These are phyloP conservation scores for Potamarius usumacintae DNA, from an alignment of 2,113 vertebrate genomes.

Conservation along the genomic window DNA sequence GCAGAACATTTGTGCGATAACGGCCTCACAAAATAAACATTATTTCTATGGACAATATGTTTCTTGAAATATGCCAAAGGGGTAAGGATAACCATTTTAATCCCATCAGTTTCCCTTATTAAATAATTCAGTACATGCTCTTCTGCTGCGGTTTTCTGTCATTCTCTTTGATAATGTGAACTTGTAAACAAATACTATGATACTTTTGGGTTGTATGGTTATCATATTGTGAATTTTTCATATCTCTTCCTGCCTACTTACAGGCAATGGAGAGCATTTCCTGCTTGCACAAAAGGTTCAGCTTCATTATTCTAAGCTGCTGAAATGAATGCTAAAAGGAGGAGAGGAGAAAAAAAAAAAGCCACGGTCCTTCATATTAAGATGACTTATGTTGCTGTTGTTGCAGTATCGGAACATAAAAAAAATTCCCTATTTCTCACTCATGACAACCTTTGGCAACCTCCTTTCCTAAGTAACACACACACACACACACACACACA, in stretches of 20 bases:
- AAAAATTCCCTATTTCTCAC: constrained; percentile 25
- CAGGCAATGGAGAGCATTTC: constrained; percentile 6
- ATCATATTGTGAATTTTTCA: constrained; percentile 28
- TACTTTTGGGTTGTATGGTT: background rate
- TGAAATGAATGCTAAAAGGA: constrained; percentile 31
- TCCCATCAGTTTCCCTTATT: constrained; percentile 22
- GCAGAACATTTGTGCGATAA: background rate
- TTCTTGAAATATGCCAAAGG: background rate
- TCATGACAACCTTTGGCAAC: constrained; percentile 38
- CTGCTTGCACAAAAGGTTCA: constrained; percentile 28
- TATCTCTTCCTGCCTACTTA: constrained; percentile 17
- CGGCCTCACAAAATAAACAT: background rate
- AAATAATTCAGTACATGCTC: constrained; percentile 11
- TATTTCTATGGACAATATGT: background rate
- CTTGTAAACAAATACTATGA: constrained; percentile 23
- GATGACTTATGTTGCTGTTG: constrained; percentile 37
- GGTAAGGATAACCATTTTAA: background rate
- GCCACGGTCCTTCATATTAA: background rate
- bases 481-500: background rate
- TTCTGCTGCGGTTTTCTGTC: background rate
- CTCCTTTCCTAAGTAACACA: constrained; percentile 34
- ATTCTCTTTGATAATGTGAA: constrained; percentile 4
- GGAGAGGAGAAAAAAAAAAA: background rate
- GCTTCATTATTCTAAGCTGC: constrained; percentile 28
- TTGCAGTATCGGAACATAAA: constrained; percentile 37